Evolutionary conservation across 2,888 invertebrate species (phyloP), one percentile per base, ranked within the genome.

Genomic region (Lypha dubia): DNA sequence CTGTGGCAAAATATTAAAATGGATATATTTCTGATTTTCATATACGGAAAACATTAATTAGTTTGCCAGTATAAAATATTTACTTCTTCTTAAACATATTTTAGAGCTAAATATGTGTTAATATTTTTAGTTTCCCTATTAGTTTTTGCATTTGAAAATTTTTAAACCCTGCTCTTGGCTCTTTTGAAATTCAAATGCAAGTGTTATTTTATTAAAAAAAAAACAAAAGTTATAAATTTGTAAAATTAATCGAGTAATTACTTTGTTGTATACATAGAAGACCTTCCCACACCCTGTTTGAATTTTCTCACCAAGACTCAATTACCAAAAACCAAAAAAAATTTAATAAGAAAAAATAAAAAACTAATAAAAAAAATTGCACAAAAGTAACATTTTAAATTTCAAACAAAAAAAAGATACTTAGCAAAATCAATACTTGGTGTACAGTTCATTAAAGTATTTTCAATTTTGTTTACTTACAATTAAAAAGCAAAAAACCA

Each of bases 221-320:
- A 44, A 46, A 5, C 56, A 46, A 67, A 49, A 60, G 28, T 79
- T 63, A 11, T 15, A 24, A 49, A 49, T 51, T n/a, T n/a, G 6
- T 17, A 15, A 41, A 79, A 49, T 32, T 67, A 28, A 20, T 65
- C 56, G 38, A 17, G 32, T 17, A 74, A 32, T 28, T 41, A 41
- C n/a, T n/a, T n/a, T n/a, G n/a, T n/a, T n/a, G n/a, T 35, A 28
- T 41, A 41, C 8, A 62, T 17, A 20, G 24, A 56, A 44, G 71
- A 71, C 44, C 70, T 71, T 46, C 56, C 71, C 71, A 71, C 79
- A 79, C 83, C 80, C 83, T 53, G 63, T 71, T 81, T 75, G 6
- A 35, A 65, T 71, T 80, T 49, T 82, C 80, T 67, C 60, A 74
- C 58, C 60, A 9, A 28, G 51, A 76, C 67, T 80, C 71, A 60